Percentiles rank a stretch among this genome's conserved stretches.
Conservation (phyloP, 2,113 vertebrate genomes). For the Chamaea fasciata region DNA sequence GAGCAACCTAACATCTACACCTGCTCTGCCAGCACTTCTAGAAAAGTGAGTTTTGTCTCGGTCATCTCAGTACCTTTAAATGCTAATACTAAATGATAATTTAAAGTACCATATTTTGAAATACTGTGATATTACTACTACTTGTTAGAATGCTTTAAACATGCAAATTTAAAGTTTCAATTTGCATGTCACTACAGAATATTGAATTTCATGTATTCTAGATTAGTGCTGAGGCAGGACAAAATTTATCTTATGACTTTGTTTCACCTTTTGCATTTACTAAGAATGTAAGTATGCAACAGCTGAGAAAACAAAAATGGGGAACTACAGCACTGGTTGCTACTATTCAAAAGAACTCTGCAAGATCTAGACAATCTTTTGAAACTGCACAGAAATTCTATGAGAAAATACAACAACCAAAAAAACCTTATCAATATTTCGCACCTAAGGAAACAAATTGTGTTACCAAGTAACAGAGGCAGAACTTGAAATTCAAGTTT, state of each 20-base stretch:
- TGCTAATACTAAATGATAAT: neutral
- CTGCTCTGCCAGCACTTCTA: slow-evolving; percentile 71
- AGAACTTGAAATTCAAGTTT: neutral
- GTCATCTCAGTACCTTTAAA: neutral
- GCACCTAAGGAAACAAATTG: neutral
- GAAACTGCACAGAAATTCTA: neutral
- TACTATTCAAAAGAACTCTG: neutral
- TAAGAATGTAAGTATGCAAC: neutral
- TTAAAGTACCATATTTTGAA: neutral
- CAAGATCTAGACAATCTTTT: neutral
- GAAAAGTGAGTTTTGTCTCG: slow-evolving; percentile 76
- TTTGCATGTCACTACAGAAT: neutral
- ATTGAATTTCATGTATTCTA: neutral
- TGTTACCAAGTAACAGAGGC: neutral
- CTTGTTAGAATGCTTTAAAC: neutral
- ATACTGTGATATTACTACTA: neutral
- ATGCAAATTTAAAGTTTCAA: neutral
- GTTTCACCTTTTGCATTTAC: neutral
- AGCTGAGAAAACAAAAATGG: neutral
- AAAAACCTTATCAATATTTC: neutral
- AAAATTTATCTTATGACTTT: neutral
- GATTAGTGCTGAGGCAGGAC: neutral
- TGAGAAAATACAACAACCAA: neutral
- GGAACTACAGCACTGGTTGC: neutral
- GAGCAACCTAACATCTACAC: slow-evolving; percentile 64